These are phyloP conservation scores for Phania funesta DNA, from an alignment of 2,888 invertebrate species.

Conservation along the genomic window DNA sequence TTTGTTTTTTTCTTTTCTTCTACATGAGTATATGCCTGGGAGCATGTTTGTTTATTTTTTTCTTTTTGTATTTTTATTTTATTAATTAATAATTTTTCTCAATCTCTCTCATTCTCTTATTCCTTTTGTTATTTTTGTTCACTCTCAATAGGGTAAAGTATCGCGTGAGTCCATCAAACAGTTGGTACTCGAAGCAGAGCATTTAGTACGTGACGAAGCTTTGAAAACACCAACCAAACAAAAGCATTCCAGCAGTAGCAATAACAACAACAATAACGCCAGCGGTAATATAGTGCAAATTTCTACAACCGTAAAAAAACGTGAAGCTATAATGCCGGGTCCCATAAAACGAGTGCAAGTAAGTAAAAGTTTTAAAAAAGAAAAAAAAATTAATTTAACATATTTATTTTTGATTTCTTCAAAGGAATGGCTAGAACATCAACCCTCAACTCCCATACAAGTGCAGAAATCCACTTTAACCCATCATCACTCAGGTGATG, in stretches of 20 bases:
- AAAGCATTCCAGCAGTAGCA: conserved; percentile 71
- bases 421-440: conserved; percentile 80
- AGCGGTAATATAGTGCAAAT: conserved; percentile 74
- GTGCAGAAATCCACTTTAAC: conserved; percentile 65
- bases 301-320: conserved; percentile 79
- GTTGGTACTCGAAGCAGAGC: conserved; percentile 90
- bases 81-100: conserved; percentile 49
- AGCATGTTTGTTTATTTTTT: not conserved
- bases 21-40: not conserved
- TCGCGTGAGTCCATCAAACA: conserved; percentile 86
- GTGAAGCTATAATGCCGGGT: conserved; percentile 78
- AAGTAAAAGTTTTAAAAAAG: conserved; percentile 40
- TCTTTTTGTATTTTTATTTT: conserved; percentile 23
- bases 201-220: conserved; percentile 84
- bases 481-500: conserved; percentile 47
- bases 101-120: conserved; percentile 26
- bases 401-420: not conserved
- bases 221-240: conserved; percentile 79
- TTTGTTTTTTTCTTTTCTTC: conserved; percentile 8
- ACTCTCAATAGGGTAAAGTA: conserved; percentile 75
- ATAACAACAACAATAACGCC: conserved; percentile 63
- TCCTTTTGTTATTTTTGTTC: conserved; percentile 17
- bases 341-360: conserved; percentile 80
- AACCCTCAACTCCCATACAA: conserved; percentile 74
- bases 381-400: not conserved